phyloP scores from a whole-genome alignment of 2,888 invertebrate species.

The Cecidostiba fungosa region DNA sequence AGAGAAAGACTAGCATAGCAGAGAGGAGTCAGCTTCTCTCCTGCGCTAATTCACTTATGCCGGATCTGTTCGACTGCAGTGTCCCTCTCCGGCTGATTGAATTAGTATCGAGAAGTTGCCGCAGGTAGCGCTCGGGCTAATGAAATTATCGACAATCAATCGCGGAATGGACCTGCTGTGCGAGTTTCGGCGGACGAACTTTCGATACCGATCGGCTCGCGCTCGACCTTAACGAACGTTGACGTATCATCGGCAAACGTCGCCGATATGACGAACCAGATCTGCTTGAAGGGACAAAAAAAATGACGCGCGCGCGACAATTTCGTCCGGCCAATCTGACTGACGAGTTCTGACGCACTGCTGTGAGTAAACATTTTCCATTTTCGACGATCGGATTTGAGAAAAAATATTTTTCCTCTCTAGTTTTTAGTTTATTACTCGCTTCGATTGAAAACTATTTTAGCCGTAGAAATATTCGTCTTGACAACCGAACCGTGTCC shows the following conservation, averaged over 20 bases:
- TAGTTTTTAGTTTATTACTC: neutral
- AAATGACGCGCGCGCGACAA: neutral
- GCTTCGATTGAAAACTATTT: no score
- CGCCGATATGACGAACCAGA: constrained; percentile 21
- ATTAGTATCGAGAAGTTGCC: constrained; percentile 70
- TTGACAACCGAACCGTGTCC: no score
- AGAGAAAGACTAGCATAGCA: constrained; percentile 36
- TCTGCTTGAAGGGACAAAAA: neutral
- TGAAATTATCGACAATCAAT: constrained; percentile 74
- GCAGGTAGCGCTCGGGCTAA: constrained; percentile 62
- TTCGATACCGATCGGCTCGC: neutral
- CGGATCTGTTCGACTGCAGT: constrained; percentile 60
- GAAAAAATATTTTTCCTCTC: neutral
- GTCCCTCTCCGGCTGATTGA: constrained; percentile 63
- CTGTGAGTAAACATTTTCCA: neutral
- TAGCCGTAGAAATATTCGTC: no score
- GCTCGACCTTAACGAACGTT: constrained; percentile 51
- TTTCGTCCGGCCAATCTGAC: neutral
- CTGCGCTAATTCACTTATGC: constrained; percentile 56
- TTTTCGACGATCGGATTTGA: neutral
- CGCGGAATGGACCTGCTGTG: constrained; percentile 49
- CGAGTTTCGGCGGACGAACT: constrained; percentile 26
- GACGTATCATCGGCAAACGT: constrained; percentile 16
- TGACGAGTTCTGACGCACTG: neutral
- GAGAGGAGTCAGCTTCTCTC: neutral